Evolutionary conservation across 1,140 invertebrate species (phyloP).

Genomic region (Bombus waltoni): DNA sequence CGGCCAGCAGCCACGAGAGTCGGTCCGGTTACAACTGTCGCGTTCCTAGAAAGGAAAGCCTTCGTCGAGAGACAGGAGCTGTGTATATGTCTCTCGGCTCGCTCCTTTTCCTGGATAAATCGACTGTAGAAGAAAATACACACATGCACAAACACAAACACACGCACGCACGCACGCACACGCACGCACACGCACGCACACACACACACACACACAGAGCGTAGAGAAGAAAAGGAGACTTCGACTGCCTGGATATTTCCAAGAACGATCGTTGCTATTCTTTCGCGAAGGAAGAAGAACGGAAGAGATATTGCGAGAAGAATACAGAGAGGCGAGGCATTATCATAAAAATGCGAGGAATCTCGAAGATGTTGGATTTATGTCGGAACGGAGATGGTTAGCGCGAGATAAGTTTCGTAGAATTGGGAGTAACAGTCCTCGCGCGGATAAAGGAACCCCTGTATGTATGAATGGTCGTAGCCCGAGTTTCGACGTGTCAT

Average conservation of each 20-base stretch:
- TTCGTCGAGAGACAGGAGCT: constrained; percentile 8
- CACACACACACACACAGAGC: background rate
- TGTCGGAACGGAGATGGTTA: constrained; percentile 30
- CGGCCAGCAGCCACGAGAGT: constrained; percentile 31
- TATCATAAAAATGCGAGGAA: constrained; percentile 55
- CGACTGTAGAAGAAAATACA: constrained; percentile 42
- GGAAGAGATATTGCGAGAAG: constrained; percentile 2
- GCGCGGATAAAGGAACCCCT: constrained; percentile 2
- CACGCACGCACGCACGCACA: background rate
- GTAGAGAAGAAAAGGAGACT: background rate
- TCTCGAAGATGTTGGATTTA: constrained; percentile 43
- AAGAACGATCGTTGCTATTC: constrained; percentile 15
- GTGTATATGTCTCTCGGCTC: background rate
- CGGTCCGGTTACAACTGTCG: constrained; percentile 54
- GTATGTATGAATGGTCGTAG: constrained; percentile 23
- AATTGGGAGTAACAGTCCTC: background rate
- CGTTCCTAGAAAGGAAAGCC: constrained; percentile 58
- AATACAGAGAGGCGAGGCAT: constrained; percentile 33
- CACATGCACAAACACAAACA: no score
- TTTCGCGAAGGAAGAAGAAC: background rate
- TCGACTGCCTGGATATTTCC: constrained; percentile 16
- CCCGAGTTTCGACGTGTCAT: constrained; percentile 41
- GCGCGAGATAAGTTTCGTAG: constrained; percentile 39
- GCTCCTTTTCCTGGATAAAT: constrained; percentile 37
- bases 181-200: no score